Percentiles rank a stretch among this genome's conserved stretches.
Conservation (phyloP, 2,113 vertebrate species). For the Crotalus horridus region DNA sequence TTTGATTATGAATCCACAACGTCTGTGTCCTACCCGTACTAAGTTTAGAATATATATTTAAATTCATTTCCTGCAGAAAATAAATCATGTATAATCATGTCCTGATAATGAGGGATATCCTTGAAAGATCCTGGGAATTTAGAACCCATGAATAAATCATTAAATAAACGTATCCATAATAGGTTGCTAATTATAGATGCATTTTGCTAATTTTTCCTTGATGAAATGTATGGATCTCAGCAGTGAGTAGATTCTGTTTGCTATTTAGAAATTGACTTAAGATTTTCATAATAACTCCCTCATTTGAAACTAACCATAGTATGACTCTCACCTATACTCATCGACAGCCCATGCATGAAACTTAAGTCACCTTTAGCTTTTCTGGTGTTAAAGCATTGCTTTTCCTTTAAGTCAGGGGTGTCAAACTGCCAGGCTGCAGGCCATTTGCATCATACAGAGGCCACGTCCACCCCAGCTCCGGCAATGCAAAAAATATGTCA, state of each 20-base stretch:
- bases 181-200: background rate
- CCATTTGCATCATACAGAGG: too few relatives aligned
- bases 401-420: background rate
- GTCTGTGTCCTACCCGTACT: background rate
- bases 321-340: background rate
- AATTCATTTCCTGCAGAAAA: background rate
- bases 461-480: too few relatives aligned
- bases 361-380: background rate
- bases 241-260: background rate
- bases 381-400: background rate
- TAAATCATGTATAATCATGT: background rate
- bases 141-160: background rate
- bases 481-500: too few relatives aligned
- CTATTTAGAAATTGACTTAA: background rate
- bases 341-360: background rate
- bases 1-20: background rate
- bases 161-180: background rate
- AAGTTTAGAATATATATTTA: background rate
- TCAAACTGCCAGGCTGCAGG: too few relatives aligned
- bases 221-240: background rate
- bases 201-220: background rate
- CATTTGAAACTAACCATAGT: background rate
- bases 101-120: background rate
- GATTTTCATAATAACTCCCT: background rate
- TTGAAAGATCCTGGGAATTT: background rate